These are phyloP conservation scores for Ophioderma brevispina DNA, from an alignment of 35 echinoderm and acorn worm species.

Conservation along the genomic window DNA sequence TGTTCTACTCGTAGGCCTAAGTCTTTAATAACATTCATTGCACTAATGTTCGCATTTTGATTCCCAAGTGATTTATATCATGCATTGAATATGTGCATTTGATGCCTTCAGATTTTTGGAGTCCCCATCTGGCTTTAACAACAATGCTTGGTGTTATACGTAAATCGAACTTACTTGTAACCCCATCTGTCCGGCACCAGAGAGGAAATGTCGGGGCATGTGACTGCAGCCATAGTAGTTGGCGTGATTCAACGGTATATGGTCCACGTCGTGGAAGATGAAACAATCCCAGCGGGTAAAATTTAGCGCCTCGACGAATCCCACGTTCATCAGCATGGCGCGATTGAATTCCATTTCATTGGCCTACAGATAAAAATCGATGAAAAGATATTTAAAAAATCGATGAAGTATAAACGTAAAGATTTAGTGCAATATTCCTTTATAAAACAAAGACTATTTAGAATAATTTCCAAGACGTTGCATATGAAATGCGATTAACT, in stretches of 20 bases:
- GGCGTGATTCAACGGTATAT: conserved; percentile 77
- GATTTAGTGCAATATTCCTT: background rate
- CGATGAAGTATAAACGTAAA: background rate
- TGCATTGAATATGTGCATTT: no score
- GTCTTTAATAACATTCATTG: no score
- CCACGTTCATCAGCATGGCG: conserved; percentile 98
- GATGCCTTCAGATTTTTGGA: no score
- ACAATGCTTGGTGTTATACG: no score
- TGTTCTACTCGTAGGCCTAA: no score
- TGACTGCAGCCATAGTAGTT: conserved; percentile 89
- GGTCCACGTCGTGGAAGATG: conserved; percentile 96
- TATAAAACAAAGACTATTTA: background rate
- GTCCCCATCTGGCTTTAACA: no score
- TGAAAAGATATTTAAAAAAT: background rate
- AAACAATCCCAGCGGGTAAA: conserved; percentile 91
- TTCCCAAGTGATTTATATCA: no score
- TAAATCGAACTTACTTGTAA: conserved; percentile 97
- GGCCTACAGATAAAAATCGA: conserved; percentile 37
- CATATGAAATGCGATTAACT: background rate
- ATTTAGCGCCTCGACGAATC: conserved; percentile 84
- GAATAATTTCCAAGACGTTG: background rate
- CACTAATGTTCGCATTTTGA: no score
- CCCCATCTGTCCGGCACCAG: conserved; percentile 82
- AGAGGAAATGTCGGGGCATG: conserved; percentile 92
- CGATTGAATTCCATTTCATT: conserved; percentile 83